Percentiles rank a stretch among this genome's conserved stretches.
These are phyloP conservation scores for Pseudococcus longispinus DNA, from an alignment of 2,888 invertebrate genomes.

Conservation along the genomic window DNA sequence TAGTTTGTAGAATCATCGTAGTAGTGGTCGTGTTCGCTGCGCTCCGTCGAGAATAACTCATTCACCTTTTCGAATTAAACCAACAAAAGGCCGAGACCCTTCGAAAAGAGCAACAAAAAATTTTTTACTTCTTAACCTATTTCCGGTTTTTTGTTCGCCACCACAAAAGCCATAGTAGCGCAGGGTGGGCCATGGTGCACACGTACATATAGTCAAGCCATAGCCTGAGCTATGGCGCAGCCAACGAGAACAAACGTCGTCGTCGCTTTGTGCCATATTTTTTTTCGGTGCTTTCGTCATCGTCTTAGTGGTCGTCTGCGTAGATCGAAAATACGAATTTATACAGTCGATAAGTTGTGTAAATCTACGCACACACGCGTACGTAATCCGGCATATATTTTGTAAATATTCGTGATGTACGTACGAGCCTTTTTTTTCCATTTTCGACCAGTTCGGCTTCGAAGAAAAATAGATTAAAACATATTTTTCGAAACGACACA, in stretches of 20 bases:
- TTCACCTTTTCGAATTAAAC: slow-evolving; percentile 41
- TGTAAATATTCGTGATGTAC: background rate
- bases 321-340: background rate
- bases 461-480: background rate
- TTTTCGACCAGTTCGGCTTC: background rate
- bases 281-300: background rate
- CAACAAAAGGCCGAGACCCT: slow-evolving; percentile 42
- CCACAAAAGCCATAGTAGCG: background rate
- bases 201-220: background rate
- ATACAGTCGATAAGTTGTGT: too few relatives aligned
- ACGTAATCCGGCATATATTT: too few relatives aligned
- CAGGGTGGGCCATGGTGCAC: background rate
- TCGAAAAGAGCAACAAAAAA: slow-evolving; percentile 28
- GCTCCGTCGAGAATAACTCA: slow-evolving; percentile 8
- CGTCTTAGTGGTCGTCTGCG: background rate
- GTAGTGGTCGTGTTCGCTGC: background rate
- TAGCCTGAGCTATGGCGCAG: background rate
- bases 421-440: background rate
- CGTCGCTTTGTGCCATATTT: background rate
- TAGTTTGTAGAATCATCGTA: background rate
- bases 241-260: background rate
- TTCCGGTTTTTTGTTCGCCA: slow-evolving; percentile 35
- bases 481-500: background rate
- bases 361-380: too few relatives aligned
- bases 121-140: slow-evolving; percentile 43